Evolutionary conservation across 2,113 vertebrate genomes (phyloP).

Genomic region (Tiliqua scincoides): DNA sequence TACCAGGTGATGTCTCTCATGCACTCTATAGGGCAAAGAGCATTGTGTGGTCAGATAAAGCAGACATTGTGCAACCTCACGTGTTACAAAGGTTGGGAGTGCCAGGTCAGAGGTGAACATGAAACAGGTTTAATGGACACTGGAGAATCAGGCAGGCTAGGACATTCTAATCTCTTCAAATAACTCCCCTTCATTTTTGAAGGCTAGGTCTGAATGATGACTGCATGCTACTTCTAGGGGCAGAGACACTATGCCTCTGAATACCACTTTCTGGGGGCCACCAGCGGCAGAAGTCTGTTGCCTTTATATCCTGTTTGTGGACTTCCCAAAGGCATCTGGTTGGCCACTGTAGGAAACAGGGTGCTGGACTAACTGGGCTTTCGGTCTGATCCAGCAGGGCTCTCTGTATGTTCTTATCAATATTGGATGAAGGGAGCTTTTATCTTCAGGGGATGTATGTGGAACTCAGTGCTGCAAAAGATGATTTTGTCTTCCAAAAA

Average conservation of each 20-base stretch:
- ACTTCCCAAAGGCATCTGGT: too few species aligned
- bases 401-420: too few species aligned
- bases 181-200: background rate
- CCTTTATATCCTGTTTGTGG: too few species aligned
- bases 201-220: background rate
- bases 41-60: slow-evolving; percentile 53
- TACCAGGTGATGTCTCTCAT: slow-evolving; percentile 56
- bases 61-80: slow-evolving; percentile 60
- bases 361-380: too few species aligned
- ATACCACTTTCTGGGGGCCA: too few species aligned
- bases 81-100: slow-evolving; percentile 39
- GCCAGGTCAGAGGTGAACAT: slow-evolving; percentile 64
- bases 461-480: slow-evolving; percentile 13
- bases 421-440: background rate
- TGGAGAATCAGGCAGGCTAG: slow-evolving; percentile 39
- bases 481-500: background rate
- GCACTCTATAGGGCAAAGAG: slow-evolving; percentile 66
- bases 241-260: too few species aligned
- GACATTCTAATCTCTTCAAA: background rate
- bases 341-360: too few species aligned
- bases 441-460: background rate
- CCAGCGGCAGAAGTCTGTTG: too few species aligned
- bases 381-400: too few species aligned
- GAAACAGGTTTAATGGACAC: slow-evolving; percentile 49
- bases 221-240: too few species aligned